Base-by-base conservation (phyloP, 35 echinoderm and acorn worm genomes). In the Nesometra sesokonis region DNA sequence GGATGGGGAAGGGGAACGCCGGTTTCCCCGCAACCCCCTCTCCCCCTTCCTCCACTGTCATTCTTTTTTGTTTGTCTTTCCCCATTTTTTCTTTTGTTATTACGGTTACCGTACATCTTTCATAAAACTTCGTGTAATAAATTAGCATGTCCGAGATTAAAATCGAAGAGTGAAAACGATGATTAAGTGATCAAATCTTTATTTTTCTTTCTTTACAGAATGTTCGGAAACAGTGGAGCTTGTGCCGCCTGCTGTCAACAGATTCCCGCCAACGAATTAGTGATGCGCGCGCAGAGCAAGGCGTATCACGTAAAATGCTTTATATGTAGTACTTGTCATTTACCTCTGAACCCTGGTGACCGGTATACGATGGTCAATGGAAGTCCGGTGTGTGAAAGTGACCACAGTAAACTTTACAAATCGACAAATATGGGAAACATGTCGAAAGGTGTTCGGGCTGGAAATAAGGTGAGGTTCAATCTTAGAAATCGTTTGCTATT, bases 301-400 rank as follows among this genome's bases (percentile, higher is more conserved):
- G 95, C 93, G 31, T 97, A 97, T 77, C 95, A 97, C 84, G 86
- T 97, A 37, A 97, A 97, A 83, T 97, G 92, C 80, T 97, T 97
- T 85, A 88, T 87, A 35, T 97, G 95, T 76, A 94, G 95, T 79
- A 89, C 95, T n/a, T 97, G 95, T 78, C 95, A 97, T 81, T 91
- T 87, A 39, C 89, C 90, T n/a, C 88, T 97, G 37, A 90, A 91
- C 27, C 92, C 95, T 32, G 95, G 95, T 32, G 92, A 94, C 52
- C 77, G 92, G 13, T 93, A 91, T 83, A 88, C 89, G 29, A 35
- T 94, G 30, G 90, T 93, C 84, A 97, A 97, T 83, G 95, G 95
- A 77, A 97, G 92, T 79, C 85, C 93, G 57, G 81, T 97, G 17
- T 97, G 95, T 52, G 95, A 97, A 82, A 85, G 88, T 82, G 95